Percentiles rank a stretch among this genome's conserved stretches.
Conservation (phyloP, 2,797 vertebrate genomes). For the Pangasius sanitwongsei region DNA sequence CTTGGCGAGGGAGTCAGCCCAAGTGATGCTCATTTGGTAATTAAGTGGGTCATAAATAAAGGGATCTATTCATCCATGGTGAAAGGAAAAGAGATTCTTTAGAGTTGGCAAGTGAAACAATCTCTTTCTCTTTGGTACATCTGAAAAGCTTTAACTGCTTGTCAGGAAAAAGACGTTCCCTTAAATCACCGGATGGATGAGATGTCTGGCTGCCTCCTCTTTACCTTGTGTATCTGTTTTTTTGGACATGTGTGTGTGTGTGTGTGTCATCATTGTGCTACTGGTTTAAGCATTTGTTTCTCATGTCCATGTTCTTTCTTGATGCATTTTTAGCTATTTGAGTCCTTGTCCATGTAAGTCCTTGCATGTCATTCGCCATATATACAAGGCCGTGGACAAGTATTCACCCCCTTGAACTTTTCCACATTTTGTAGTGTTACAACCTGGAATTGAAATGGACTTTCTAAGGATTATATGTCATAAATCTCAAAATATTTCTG, state of each 20-base stretch:
- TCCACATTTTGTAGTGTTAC: background rate
- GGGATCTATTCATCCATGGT: constrained; percentile 35
- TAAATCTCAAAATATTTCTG: too few relatives aligned
- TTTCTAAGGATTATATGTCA: background rate
- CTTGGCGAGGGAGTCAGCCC: constrained; percentile 14
- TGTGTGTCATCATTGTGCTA: background rate
- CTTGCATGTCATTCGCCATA: background rate
- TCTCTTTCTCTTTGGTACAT: constrained; percentile 29
- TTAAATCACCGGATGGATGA: constrained; percentile 45
- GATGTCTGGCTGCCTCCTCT: constrained; percentile 21
- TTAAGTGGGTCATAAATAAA: constrained; percentile 49
- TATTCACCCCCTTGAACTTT: background rate
- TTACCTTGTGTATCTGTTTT: background rate
- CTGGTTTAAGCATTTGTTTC: background rate
- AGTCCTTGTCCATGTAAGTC: background rate
- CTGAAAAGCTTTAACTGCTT: constrained; percentile 33
- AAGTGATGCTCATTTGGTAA: constrained; percentile 22
- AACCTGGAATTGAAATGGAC: background rate
- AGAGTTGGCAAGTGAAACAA: constrained; percentile 35
- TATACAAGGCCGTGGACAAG: background rate
- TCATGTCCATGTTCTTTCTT: background rate
- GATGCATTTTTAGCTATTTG: background rate
- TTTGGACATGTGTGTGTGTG: constrained; percentile 16
- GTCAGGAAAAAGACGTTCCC: constrained; percentile 12
- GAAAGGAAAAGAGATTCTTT: constrained; percentile 39